Evolutionary conservation across 2,797 vertebrate species (phyloP), one percentile per base, ranked within the genome.

Genomic region (Sebastolobus altivelis): DNA sequence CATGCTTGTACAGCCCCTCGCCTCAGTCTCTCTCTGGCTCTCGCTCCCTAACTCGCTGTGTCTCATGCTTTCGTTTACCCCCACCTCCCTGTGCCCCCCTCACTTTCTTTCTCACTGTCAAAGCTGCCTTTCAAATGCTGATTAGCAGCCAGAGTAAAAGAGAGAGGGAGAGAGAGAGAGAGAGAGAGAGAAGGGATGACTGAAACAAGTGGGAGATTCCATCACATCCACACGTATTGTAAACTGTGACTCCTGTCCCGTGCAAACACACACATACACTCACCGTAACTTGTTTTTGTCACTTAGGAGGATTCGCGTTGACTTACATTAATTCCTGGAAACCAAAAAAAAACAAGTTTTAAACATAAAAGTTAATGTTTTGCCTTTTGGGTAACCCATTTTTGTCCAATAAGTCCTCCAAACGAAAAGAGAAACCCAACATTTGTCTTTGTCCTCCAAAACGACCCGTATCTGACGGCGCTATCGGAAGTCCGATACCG

Each of bases 51-150:
- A 81, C 93, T 92, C 91, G 14, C 89, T 87, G 88, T 93, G 90
- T 93, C 95, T 94, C 92, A 93, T 93, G 92, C 93, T 94, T 94
- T 94, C 94, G 91, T 94, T 95, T 92, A 87, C 93, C 92, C 92
- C 89, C 83, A 86, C 88, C 91, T 79, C 89, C 71, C 82, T 67
- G 72, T 71, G 77, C 81, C 88, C 90, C 87, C 88, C 79, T 84
- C 89, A 93, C 90, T 95, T 95, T 95, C 94, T 96, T 96, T 95
- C 94, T 96, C 93, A 91, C 95, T 95, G 95, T 95, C 90, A 94
- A 95, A 95, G 94, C 92, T 95, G 95, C 96, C 95, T 96, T 96
- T 96, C 96, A 96, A 96, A 96, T 96, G 96, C 96, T 96, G 96
- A 97, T 96, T 95, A 96, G 96, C 94, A 95, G 90, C 88, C 87